These are phyloP conservation scores for Chaetorhynchus papuensis DNA, from an alignment of 2,113 vertebrate genomes.

Conservation along the genomic window DNA sequence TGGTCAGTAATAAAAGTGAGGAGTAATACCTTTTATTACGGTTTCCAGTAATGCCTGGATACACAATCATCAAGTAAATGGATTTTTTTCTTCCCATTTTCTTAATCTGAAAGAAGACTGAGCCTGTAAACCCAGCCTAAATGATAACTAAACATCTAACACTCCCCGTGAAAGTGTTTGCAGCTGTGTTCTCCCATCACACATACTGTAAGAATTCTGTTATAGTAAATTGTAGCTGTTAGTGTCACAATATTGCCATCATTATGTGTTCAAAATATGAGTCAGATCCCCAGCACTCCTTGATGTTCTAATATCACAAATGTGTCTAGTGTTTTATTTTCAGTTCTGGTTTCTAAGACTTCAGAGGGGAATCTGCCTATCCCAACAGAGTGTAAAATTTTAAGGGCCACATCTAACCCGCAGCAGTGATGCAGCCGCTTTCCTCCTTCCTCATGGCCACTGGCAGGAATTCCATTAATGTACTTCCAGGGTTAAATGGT, in stretches of 20 bases:
- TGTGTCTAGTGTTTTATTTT: background rate
- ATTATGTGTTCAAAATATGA: conserved; percentile 32
- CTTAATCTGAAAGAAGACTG: background rate
- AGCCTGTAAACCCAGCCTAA: background rate
- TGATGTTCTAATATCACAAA: background rate
- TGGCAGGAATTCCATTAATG: background rate
- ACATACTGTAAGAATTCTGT: background rate
- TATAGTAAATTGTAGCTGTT: conserved; percentile 37
- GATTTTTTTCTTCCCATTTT: background rate
- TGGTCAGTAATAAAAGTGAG: background rate
- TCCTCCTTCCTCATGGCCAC: background rate
- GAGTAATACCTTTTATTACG: background rate
- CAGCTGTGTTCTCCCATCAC: conserved; percentile 24
- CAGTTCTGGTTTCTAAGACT: background rate
- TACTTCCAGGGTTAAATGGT: background rate
- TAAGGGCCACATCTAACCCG: background rate
- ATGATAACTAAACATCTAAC: background rate
- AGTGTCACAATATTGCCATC: conserved; percentile 59
- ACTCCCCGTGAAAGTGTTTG: conserved; percentile 2
- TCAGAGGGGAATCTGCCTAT: background rate
- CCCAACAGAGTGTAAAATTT: background rate
- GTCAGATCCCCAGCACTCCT: conserved; percentile 21
- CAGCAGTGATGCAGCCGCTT: background rate
- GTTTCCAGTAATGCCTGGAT: background rate
- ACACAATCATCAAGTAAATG: background rate